These are phyloP conservation scores for Brienomyrus brachyistius DNA, from an alignment of 2,113 vertebrate species.

Conservation along the genomic window DNA sequence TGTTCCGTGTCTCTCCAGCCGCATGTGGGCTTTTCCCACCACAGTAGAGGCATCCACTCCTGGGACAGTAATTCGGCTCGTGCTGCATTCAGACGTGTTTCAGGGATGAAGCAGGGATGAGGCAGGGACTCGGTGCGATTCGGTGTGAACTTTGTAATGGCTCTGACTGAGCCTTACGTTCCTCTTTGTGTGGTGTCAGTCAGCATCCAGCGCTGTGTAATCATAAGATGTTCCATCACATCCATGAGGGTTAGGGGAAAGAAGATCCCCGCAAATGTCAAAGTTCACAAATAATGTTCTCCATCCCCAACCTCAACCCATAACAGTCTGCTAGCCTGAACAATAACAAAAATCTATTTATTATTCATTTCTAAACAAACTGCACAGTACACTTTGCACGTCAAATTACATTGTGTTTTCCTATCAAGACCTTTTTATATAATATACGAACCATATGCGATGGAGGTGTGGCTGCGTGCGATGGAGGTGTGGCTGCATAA, in stretches of 20 bases:
- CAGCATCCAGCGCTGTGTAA: neutral
- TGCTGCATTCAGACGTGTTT: neutral
- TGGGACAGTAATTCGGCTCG: neutral
- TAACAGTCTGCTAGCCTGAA: too few species aligned
- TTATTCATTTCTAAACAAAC: too few species aligned
- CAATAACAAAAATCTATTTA: too few species aligned
- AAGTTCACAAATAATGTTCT: too few species aligned
- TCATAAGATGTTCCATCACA: neutral
- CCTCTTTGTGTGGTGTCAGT: neutral
- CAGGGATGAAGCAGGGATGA: neutral
- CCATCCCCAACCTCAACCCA: too few species aligned
- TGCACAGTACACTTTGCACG: neutral
- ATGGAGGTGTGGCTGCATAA: too few species aligned
- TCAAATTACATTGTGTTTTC: neutral
- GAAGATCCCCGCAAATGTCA: neutral
- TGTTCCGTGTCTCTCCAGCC: neutral
- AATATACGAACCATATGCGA: neutral
- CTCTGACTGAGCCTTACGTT: neutral
- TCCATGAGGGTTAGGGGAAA: neutral
- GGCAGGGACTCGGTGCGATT: neutral
- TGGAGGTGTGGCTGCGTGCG: too few species aligned
- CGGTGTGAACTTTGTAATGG: neutral
- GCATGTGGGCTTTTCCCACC: too few species aligned
- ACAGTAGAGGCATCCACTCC: neutral
- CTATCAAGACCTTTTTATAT: neutral